Base-by-base conservation (phyloP, 1,140 invertebrate species). In the Paramacrobiotus metropolitanus region DNA sequence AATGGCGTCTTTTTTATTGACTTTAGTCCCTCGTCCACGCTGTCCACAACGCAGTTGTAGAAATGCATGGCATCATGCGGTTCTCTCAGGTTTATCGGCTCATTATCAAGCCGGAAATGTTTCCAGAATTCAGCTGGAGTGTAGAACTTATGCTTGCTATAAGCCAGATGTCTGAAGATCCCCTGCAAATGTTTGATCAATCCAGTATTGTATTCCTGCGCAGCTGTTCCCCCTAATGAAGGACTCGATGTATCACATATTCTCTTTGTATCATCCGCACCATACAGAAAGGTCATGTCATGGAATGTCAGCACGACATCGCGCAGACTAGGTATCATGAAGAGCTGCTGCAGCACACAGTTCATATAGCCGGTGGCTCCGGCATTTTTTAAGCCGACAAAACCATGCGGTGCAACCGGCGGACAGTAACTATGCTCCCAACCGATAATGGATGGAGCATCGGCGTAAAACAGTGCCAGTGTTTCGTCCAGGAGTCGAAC, bases 341-440 rank as follows among this genome's bases (percentile, higher is more conserved):
- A 96, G 30, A 96, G 75, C 70, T 96, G 91, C 73, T 97, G 92
- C 64, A 97, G 74, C 48, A 97, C 89, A 20, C 90, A 95, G 74
- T 98, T 98, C 93, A 98, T 97, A 72, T 98, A 98, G 73, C 93
- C 97, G 0, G 93, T 98, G 30, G 93, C 92, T 21, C 93, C 93
- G 30, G 90, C 93, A 75, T 97, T 98, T 73, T 96, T 97, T 62
- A 98, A 75, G 15, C 93, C 92, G 48, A 95, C 93, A 76, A 96
- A 92, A 59, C 92, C 88, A 59, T 91, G 77, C 15, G 88, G 87
- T 1, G 88, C 90, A 31, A 96, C 85, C n/a, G 87, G 85, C 55
- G 93, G 92, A n/a, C n/a, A n/a, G n/a, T n/a, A n/a, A 66, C 92
- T 74, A 74, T 92, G 96, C 68, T 97, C 93, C 92, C 92, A 96